Evolutionary conservation across 2,797 vertebrate genomes (phyloP), one percentile per base, ranked within the genome.

Genomic region (Orientallactaga sibirica): DNA sequence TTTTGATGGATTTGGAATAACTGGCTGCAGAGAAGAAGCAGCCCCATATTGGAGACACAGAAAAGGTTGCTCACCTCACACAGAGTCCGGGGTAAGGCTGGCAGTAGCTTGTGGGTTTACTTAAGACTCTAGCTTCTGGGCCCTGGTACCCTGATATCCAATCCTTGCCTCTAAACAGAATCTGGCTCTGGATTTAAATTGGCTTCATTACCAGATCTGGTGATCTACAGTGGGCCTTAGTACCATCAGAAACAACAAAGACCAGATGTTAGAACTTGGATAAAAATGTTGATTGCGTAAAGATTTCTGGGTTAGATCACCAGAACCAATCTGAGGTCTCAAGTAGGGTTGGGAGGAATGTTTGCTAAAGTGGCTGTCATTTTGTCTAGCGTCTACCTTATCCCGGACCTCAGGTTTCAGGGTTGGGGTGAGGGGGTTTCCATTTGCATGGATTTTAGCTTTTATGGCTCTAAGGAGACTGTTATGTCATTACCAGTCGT

Each of bases 21-120:
- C 73, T 96, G 80, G 86, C 90, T 25, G 68, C 64, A 94, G 76
- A 93, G 88, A 94, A 95, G 76, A 82, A 90, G 79, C 86, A 92
- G 87, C 76, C 95, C 94, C 90, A 93, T 90, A 88, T 24, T 43
- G 55, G 52, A 85, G 11, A 19, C 73, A 85, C 22, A 80, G 19
- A 71, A 33, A 92, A 87, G 22, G 61, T 41, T 88, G 52, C 16
- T 92, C 64, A 77, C 22, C 15, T 87, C 20, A 15, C 58, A 41
- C 58, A 41, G 16, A 70, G 24, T 74, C 20, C 29, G 8, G 25
- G 5, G 22, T 77, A 48, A 76, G 80, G 43, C 52, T 58, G 15
- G 52, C 41, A 74, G 37, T 37, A 93, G 71, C 52, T 81, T 29
- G 90, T 52, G n/a, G 84, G 33, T 77, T 91, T 88, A 62, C 73